These are phyloP conservation scores for Neogobius melanostomus DNA, from an alignment of 2,113 vertebrate genomes.

Conservation along the genomic window DNA sequence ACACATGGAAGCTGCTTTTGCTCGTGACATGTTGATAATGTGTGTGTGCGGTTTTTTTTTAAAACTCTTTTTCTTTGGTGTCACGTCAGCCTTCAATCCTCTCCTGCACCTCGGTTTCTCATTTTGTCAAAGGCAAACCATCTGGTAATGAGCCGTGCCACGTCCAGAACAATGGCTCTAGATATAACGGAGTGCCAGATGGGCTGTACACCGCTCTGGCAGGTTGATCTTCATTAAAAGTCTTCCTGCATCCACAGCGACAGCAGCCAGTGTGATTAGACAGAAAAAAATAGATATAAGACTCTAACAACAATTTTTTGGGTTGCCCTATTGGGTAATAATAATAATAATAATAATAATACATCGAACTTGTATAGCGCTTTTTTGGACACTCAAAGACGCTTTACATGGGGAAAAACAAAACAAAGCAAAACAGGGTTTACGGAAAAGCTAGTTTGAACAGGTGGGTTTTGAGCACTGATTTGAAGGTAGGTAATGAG, in stretches of 20 bases:
- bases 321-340: too few species aligned
- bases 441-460: too few species aligned
- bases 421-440: too few species aligned
- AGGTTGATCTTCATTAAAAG: constrained; percentile 63
- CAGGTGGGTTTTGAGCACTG: too few species aligned
- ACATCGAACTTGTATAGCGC: too few species aligned
- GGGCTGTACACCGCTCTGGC: constrained; percentile 48
- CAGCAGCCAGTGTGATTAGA: constrained; percentile 40
- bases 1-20: constrained; percentile 37
- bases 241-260: constrained; percentile 33
- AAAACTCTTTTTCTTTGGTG: constrained; percentile 8
- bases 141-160: constrained; percentile 57
- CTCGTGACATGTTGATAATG: constrained; percentile 31
- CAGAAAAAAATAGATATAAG: constrained; percentile 44
- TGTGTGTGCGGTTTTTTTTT: not conserved
- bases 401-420: too few species aligned
- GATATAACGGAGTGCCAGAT: constrained; percentile 51
- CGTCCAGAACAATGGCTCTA: constrained; percentile 47
- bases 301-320: not conserved
- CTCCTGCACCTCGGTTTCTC: constrained; percentile 32
- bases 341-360: too few species aligned
- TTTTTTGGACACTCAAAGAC: too few species aligned
- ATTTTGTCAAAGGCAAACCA: constrained; percentile 33
- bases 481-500: too few species aligned
- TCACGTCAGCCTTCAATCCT: constrained; percentile 25